Evolutionary conservation across 1,140 invertebrate genomes (phyloP).

Genomic region (Microplitis mediator): DNA sequence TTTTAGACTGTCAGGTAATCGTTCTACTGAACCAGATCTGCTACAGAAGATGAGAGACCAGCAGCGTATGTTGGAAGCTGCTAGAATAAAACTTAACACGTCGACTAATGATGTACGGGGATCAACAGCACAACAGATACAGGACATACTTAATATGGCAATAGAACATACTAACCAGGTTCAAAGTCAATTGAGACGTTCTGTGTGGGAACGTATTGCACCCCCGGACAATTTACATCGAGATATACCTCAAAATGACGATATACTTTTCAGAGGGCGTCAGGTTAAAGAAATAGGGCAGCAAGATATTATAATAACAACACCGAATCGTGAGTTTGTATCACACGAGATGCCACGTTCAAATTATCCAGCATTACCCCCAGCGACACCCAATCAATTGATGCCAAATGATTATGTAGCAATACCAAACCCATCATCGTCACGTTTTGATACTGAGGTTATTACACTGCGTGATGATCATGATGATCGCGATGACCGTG

Average conservation of each 20-base stretch:
- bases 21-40: slow-evolving; percentile 43
- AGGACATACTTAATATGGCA: slow-evolving; percentile 54
- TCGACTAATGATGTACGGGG: slow-evolving; percentile 29
- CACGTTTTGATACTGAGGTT: no score
- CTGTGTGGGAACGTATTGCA: slow-evolving; percentile 59
- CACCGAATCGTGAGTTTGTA: slow-evolving; percentile 44
- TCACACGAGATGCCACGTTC: slow-evolving; percentile 27
- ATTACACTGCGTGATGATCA: background rate
- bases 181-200: slow-evolving; percentile 51
- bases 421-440: no score
- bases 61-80: slow-evolving; percentile 51
- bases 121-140: slow-evolving; percentile 52
- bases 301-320: slow-evolving; percentile 49
- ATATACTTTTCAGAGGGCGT: slow-evolving; percentile 42
- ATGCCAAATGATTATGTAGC: background rate
- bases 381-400: background rate
- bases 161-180: slow-evolving; percentile 56
- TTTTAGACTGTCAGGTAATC: slow-evolving; percentile 43
- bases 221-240: slow-evolving; percentile 37
- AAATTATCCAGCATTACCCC: slow-evolving; percentile 27
- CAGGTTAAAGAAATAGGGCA: slow-evolving; percentile 44
- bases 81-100: slow-evolving; percentile 49
- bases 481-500: background rate
- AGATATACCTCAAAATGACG: slow-evolving; percentile 17
- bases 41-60: slow-evolving; percentile 53